A percentile compares a stretch with the other conserved stretches of the same genome.
Conservation (phyloP, 1,140 invertebrate species). For the Venustaconcha ellipsiformis region DNA sequence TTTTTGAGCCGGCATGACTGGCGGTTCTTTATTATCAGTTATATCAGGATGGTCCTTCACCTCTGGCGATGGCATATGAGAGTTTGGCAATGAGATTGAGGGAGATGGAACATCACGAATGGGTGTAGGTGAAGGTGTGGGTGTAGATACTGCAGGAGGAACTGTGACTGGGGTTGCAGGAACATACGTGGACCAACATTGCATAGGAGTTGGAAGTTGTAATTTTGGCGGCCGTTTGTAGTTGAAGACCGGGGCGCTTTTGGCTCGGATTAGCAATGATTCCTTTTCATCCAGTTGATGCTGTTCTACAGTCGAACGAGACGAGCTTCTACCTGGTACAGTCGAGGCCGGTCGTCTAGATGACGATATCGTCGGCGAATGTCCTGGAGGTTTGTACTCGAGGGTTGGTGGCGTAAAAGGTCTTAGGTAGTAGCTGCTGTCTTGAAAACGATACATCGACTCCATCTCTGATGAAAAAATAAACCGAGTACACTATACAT, state of each 20-base stretch:
- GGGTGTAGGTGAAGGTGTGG: constrained; percentile 1
- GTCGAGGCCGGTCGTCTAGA: too few relatives aligned
- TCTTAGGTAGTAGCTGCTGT: constrained; percentile 28
- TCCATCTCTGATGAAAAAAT: constrained; percentile 21
- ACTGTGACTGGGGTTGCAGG: constrained; percentile 29
- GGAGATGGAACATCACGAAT: not conserved
- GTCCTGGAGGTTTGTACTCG: not conserved
- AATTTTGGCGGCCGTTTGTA: constrained; percentile 25
- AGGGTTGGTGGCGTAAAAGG: constrained; percentile 11
- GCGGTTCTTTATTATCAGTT: not conserved
- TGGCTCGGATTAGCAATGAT: constrained; percentile 2
- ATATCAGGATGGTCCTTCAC: not conserved
- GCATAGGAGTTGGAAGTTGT: constrained; percentile 28
- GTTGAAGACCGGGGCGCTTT: constrained; percentile 20
- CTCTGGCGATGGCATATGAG: not conserved
- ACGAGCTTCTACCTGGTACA: too few relatives aligned
- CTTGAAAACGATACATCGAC: constrained; percentile 21
- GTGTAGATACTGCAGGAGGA: constrained; percentile 4
- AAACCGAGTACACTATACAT: not conserved
- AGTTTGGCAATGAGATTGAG: too few relatives aligned
- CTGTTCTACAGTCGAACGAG: too few relatives aligned
- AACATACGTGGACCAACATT: constrained; percentile 37
- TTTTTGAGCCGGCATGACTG: not conserved
- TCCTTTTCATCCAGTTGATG: too few relatives aligned
- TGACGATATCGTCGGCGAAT: too few relatives aligned